Evolutionary conservation across 2,113 vertebrate genomes (phyloP), one percentile per base, ranked within the genome.

Genomic region (Pluvialis apricaria): DNA sequence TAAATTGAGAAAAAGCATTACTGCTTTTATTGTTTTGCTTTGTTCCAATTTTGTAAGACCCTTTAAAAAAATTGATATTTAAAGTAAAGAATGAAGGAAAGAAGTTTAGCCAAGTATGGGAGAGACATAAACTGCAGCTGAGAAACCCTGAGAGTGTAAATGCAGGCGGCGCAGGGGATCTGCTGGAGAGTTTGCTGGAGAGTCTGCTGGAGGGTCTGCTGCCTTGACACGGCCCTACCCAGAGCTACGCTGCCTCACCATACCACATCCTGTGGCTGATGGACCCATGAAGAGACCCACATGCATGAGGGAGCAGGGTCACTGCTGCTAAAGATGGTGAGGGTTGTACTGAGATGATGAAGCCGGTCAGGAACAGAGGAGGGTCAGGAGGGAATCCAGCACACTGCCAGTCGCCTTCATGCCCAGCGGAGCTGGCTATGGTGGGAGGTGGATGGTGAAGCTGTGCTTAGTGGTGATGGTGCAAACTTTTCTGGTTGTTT

Each of bases 361-460:
- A 80, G 29, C 3, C 8, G 1, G 26, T 51, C 31, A 24, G 58
- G 54, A 38, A 10, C 5, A 42, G 31, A 20, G 45, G 38, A 61
- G 17, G 61, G 7, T 44, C 19, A 13, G 52, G 52, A 78, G 29
- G 22, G 32, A 79, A 47, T 20, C 25, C 5, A 6, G 45, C 32
- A 9, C 1, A 0, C 8, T 26, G 34, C 6, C 52, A 15, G 64
- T 55, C 4, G 5, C 22, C 52, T 22, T 47, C n/a, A 5, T 3
- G 16, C 10, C 57, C 45, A 31, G 20, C 1, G 8, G 0, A 58
- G 20, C 15, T 28, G 25, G 52, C 32, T 79, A 0, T 34, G n/a
- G 13, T 40, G 77, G 14, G 34, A 58, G 25, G 7, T 47, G 21
- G 32, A 17, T n/a, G 52, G 14, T 64, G 9, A 21, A 42, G 36